phyloP scores from a whole-genome alignment of 2,888 invertebrate species.

The Acutogordius australiensis region DNA sequence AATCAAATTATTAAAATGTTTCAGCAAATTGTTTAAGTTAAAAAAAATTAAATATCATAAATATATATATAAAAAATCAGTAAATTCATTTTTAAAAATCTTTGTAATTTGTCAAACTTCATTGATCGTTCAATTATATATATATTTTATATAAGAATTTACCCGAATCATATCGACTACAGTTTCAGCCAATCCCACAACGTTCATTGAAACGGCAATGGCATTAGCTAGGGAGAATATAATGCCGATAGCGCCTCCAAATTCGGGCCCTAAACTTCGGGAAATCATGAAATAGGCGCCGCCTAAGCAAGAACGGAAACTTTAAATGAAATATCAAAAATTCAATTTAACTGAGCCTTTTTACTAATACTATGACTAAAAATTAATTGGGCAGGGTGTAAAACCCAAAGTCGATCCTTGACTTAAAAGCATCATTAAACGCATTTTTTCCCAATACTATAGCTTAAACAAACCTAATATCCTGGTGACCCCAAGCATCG shows the following conservation, averaged over 20 bases:
- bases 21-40: neutral
- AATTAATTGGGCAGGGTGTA: no score
- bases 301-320: no score
- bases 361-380: no score
- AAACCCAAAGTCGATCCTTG: no score
- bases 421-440: no score
- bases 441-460: no score
- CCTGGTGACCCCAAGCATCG: no score
- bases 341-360: no score
- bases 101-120: no score
- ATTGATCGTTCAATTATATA: no score
- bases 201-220: constrained; percentile 75
- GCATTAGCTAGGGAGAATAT: constrained; percentile 81
- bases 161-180: constrained; percentile 28
- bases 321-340: no score
- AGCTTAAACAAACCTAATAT: no score
- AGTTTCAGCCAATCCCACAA: constrained; percentile 75
- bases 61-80: neutral
- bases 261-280: constrained; percentile 66
- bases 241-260: constrained; percentile 66
- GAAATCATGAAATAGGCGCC: constrained; percentile 87
- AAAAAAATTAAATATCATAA: neutral
- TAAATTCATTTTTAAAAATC: neutral
- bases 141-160: constrained; percentile 11
- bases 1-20: neutral